These are phyloP conservation scores for Champsocephalus gunnari DNA, from an alignment of 2,797 vertebrate species.

Conservation along the genomic window DNA sequence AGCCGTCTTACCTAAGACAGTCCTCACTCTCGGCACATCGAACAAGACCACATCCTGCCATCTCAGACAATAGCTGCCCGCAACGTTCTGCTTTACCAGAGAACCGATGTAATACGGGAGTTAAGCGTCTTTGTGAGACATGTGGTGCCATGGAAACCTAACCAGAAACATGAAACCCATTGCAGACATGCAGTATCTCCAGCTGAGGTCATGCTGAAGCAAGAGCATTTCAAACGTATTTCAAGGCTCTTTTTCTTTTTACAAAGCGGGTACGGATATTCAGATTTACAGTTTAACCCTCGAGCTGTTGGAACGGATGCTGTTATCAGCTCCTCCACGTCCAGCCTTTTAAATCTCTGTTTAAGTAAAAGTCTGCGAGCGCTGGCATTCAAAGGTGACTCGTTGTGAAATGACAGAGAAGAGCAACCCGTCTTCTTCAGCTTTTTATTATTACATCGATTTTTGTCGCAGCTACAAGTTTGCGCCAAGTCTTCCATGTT, in stretches of 20 bases:
- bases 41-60: too few species aligned
- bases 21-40: too few species aligned
- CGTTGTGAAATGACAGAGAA: constrained; percentile 52
- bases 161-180: not conserved
- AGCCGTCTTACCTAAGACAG: too few species aligned
- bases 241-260: constrained; percentile 43
- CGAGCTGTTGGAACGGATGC: constrained; percentile 36
- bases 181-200: constrained; percentile 6
- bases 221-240: constrained; percentile 41
- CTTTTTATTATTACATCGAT: constrained; percentile 55
- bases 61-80: too few species aligned
- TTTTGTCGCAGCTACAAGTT: constrained; percentile 29
- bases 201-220: constrained; percentile 28
- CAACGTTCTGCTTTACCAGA: too few species aligned
- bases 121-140: not conserved
- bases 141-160: not conserved
- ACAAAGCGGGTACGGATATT: constrained; percentile 35
- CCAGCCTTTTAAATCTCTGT: constrained; percentile 50
- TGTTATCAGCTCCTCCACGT: constrained; percentile 51
- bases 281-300: constrained; percentile 58
- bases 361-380: constrained; percentile 42
- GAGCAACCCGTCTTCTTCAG: constrained; percentile 27
- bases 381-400: constrained; percentile 25
- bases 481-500: too few species aligned
- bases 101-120: too few species aligned